Conservation (phyloP, 2,797 vertebrate species). For the Lutjanus campechanus region DNA sequence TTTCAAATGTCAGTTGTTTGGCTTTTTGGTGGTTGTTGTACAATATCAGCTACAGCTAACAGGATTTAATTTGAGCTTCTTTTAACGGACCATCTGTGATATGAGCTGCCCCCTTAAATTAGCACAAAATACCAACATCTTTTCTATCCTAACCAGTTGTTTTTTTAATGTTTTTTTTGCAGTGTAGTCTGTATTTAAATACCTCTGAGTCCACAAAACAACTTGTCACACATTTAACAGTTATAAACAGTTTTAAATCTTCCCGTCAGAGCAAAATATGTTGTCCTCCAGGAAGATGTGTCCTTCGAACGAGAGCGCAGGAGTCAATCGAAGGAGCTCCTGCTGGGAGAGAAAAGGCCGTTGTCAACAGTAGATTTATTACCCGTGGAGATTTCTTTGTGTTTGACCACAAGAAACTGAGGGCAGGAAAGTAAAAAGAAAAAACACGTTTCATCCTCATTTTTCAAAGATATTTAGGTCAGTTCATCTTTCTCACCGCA, state of each 20-base stretch:
- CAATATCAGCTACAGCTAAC: not conserved
- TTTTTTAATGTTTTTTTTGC: not conserved
- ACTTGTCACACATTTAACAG: not conserved
- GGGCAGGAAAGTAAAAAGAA: not conserved
- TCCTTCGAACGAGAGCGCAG: not conserved
- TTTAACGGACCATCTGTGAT: not conserved
- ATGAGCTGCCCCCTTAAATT: not conserved
- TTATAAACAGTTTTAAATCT: constrained; percentile 14
- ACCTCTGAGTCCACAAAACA: not conserved
- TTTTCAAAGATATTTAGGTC: not conserved
- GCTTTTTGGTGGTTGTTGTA: constrained; percentile 17
- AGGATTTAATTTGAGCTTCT: not conserved
- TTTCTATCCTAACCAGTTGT: not conserved
- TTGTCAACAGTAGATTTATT: not conserved
- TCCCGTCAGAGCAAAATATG: not conserved
- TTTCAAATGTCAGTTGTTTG: constrained; percentile 18
- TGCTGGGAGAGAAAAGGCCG: constrained; percentile 8
- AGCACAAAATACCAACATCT: not conserved
- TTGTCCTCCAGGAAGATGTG: constrained; percentile 26
- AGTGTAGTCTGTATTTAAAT: not conserved
- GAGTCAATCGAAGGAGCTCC: not conserved
- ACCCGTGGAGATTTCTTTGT: constrained; percentile 6
- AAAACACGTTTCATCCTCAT: not conserved
- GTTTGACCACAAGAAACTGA: not conserved
- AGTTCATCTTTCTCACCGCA: not conserved